Conservation (phyloP, 2,113 vertebrate species). For the Thalassoma bifasciatum region DNA sequence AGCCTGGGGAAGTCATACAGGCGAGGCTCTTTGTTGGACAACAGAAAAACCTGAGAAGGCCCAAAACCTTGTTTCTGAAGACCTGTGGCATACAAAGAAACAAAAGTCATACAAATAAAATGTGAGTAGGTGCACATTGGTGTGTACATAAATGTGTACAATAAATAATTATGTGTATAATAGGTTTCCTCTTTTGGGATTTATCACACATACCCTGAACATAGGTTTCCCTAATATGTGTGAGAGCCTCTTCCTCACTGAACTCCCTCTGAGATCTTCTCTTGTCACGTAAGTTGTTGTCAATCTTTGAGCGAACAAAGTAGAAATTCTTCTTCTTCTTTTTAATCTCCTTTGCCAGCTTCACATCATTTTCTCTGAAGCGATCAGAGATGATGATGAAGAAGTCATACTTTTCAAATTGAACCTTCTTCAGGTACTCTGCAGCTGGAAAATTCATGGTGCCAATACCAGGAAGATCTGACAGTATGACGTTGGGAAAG, state of each 20-base stretch:
- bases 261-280: neutral
- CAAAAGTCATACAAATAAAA: neutral
- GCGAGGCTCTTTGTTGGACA: constrained; percentile 9
- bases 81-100: neutral
- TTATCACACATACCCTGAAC: neutral
- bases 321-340: constrained; percentile 52
- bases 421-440: constrained; percentile 10
- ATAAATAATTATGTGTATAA: no score
- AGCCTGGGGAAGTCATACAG: constrained; percentile 13
- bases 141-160: no score
- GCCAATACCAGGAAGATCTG: constrained; percentile 54
- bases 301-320: constrained; percentile 58
- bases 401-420: constrained; percentile 49
- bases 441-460: constrained; percentile 25
- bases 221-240: constrained; percentile 5
- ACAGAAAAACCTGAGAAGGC: constrained; percentile 29
- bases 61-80: neutral
- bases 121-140: no score
- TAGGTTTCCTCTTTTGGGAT: neutral
- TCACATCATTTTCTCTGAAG: constrained; percentile 51
- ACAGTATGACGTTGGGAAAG: constrained; percentile 21
- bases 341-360: constrained; percentile 30
- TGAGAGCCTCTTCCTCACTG: neutral
- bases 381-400: constrained; percentile 48
- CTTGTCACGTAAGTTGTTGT: neutral